Conservation (phyloP, 2,113 vertebrate genomes). For the Pygoscelis antarcticus region DNA sequence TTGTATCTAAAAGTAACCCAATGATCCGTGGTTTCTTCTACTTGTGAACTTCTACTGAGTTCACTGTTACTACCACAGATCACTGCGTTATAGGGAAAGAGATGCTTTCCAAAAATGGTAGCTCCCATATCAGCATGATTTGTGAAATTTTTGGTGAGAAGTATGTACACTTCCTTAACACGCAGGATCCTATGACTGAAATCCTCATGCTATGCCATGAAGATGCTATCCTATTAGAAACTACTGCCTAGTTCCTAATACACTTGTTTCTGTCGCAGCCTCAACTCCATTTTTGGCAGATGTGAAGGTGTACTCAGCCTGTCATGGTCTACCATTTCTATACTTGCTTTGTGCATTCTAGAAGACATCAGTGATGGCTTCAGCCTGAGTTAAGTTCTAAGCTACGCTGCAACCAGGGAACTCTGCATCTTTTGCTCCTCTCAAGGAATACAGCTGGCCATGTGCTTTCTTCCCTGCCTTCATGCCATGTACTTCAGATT, state of each 20-base stretch:
- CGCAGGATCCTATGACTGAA: not conserved
- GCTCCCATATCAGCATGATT: not conserved
- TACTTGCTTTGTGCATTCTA: not conserved
- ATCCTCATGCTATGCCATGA: not conserved
- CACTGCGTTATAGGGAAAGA: not conserved
- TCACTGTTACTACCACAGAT: not conserved
- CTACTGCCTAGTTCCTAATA: not conserved
- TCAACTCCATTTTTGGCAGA: not conserved
- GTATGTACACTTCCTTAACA: not conserved
- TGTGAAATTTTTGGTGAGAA: not conserved
- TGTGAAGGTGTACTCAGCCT: not conserved
- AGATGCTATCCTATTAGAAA: not conserved
- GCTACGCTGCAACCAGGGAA: not conserved
- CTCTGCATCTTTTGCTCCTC: not conserved
- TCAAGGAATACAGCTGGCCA: not conserved
- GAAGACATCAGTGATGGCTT: not conserved
- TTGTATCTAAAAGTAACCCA: not conserved
- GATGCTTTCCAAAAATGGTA: not conserved
- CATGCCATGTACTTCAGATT: not conserved
- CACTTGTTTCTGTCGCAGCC: not conserved
- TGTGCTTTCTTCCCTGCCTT: not conserved
- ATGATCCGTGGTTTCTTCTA: not conserved
- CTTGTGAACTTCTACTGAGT: not conserved
- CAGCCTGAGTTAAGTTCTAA: not conserved
- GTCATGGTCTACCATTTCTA: not conserved